Evolutionary conservation across 2,797 vertebrate genomes (phyloP).

Genomic region (Coendou prehensilis): DNA sequence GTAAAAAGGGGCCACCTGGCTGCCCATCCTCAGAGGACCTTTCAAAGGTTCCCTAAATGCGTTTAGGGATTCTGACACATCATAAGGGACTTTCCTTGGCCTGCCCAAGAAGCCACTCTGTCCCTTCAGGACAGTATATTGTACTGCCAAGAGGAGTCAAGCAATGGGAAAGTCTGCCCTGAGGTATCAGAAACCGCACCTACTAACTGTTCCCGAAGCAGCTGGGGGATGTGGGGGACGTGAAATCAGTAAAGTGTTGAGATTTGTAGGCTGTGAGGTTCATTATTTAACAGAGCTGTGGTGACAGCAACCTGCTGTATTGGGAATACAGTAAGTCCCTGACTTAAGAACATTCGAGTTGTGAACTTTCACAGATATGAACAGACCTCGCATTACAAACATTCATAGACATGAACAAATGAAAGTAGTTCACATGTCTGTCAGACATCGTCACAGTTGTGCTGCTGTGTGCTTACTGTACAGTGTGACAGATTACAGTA

Average conservation of each 20-base stretch:
- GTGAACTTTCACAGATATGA: background rate
- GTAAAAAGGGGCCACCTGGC: background rate
- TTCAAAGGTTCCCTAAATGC: background rate
- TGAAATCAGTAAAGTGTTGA: background rate
- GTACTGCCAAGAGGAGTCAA: background rate
- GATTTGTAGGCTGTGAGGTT: background rate
- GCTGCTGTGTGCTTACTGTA: background rate
- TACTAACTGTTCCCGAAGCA: background rate
- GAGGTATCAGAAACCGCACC: background rate
- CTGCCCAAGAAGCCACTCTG: background rate
- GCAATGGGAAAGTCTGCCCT: background rate
- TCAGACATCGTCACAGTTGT: background rate
- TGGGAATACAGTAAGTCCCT: background rate
- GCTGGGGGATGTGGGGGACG: background rate
- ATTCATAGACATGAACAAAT: background rate
- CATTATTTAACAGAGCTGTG: background rate
- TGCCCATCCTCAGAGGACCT: background rate
- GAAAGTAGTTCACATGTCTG: background rate
- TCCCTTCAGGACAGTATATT: background rate
- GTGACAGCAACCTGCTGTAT: background rate
- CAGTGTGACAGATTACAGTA: background rate
- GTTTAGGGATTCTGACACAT: background rate
- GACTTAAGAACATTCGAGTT: background rate
- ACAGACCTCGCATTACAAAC: background rate
- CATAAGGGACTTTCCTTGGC: background rate